These are phyloP conservation scores for Mormyrus lacerda DNA, from an alignment of 2,113 vertebrate genomes.

Conservation along the genomic window DNA sequence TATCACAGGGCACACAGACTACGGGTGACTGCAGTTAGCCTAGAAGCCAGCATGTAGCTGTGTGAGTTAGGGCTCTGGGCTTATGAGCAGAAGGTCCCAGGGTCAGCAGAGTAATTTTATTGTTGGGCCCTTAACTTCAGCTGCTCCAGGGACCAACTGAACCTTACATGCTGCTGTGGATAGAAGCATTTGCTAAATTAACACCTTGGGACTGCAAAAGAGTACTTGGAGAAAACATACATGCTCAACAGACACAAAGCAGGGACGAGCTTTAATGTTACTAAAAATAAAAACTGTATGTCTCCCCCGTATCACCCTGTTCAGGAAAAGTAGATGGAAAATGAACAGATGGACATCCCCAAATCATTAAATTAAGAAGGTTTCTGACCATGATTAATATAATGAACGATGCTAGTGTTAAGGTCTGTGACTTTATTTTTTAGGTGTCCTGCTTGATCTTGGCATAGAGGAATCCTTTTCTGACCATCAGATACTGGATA, in stretches of 20 bases:
- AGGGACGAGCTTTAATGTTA: not conserved
- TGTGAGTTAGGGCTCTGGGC: not conserved
- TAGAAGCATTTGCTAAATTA: not conserved
- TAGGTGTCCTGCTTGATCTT: constrained; percentile 90
- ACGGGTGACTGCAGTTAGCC: not conserved
- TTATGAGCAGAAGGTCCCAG: not conserved
- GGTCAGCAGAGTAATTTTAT: not conserved
- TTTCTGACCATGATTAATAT: not conserved
- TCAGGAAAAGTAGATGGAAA: not conserved
- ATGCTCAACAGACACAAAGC: not conserved
- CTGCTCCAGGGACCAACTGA: not conserved
- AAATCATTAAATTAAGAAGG: not conserved
- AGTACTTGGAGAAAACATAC: not conserved
- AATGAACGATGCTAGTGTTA: not conserved
- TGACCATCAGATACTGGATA: constrained; percentile 78
- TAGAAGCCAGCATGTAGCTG: not conserved
- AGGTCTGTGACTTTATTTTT: constrained; percentile 22
- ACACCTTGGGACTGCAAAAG: not conserved
- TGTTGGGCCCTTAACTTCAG: not conserved
- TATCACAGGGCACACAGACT: not conserved
- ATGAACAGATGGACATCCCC: not conserved
- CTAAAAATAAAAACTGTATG: not conserved
- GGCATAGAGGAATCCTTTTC: constrained; percentile 80
- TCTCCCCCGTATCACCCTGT: not conserved
- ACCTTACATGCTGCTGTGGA: not conserved